Conservation (phyloP, 2,797 vertebrate genomes). For the Cynodonichthys magdalenae region DNA sequence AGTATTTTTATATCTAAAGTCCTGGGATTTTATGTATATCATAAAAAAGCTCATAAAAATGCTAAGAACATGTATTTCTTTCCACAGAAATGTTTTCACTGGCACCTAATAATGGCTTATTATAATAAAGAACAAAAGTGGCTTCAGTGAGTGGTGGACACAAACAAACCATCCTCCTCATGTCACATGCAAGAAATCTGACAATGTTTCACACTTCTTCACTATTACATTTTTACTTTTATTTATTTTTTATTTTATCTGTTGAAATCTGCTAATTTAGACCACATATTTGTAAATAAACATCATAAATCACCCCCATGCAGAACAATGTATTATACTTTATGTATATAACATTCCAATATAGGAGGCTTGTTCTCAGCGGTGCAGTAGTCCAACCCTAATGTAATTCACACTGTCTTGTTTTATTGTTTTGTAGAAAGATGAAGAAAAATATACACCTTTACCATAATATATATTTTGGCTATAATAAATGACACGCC, state of each 20-base stretch:
- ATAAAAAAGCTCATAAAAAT: slow-evolving; percentile 24
- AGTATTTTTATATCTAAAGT: slow-evolving; percentile 70
- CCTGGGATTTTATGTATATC: slow-evolving; percentile 34
- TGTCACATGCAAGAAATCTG: slow-evolving; percentile 47
- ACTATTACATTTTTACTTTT: slow-evolving; percentile 62
- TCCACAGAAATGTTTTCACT: slow-evolving; percentile 18
- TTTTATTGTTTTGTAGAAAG: slow-evolving; percentile 37
- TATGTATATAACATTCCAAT: slow-evolving; percentile 59
- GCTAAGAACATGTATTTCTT: slow-evolving; percentile 33
- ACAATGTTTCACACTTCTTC: slow-evolving; percentile 64
- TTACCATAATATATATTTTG: slow-evolving; percentile 13
- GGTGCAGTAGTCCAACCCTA: slow-evolving; percentile 49
- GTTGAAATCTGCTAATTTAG: slow-evolving; percentile 41
- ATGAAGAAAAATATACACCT: slow-evolving; percentile 17
- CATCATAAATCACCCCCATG: slow-evolving; percentile 57
- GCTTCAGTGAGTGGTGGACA: slow-evolving; percentile 55
- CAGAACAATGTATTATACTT: slow-evolving; percentile 70
- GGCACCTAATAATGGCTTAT: slow-evolving; percentile 33
- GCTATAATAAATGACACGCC: slow-evolving; percentile 8
- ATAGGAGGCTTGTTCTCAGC: slow-evolving; percentile 37
- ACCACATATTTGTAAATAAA: slow-evolving; percentile 67
- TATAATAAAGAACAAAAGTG: slow-evolving; percentile 22
- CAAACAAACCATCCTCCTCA: slow-evolving; percentile 45
- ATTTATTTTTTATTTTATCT: slow-evolving; percentile 52
- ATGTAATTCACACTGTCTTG: slow-evolving; percentile 45